Conservation (phyloP, 2,797 vertebrate species). For the Melopsittacus undulatus region DNA sequence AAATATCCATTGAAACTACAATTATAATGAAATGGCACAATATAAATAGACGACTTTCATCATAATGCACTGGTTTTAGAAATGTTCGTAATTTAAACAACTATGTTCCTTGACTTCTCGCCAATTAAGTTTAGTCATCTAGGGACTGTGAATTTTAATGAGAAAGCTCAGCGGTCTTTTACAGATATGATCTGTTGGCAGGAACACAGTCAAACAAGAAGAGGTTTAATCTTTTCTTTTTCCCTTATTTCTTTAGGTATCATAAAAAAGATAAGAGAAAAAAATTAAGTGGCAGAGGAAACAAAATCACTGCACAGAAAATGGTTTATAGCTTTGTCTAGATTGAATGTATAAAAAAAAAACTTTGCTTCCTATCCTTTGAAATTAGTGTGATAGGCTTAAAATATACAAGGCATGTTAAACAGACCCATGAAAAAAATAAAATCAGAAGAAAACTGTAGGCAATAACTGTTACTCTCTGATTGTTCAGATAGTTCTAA, state of each 20-base stretch:
- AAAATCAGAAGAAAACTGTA: neutral
- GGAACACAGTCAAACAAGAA: slow-evolving; percentile 50
- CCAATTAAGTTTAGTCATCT: slow-evolving; percentile 72
- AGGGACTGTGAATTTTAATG: slow-evolving; percentile 72
- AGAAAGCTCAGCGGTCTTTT: slow-evolving; percentile 68
- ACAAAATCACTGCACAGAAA: neutral
- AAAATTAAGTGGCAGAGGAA: slow-evolving; percentile 12
- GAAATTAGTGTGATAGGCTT: neutral
- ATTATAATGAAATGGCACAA: slow-evolving; percentile 49
- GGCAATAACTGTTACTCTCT: neutral
- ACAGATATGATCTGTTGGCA: slow-evolving; percentile 70
- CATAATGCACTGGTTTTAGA: slow-evolving; percentile 64
- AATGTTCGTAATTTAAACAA: slow-evolving; percentile 73
- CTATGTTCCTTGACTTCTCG: slow-evolving; percentile 69
- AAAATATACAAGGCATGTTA: neutral
- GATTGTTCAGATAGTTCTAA: slow-evolving; percentile 1
- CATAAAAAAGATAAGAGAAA: slow-evolving; percentile 37
- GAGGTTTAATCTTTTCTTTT: slow-evolving; percentile 59
- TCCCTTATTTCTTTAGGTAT: slow-evolving; percentile 53
- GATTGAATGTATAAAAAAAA: neutral
- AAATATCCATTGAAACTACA: slow-evolving; percentile 39
- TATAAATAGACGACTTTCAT: slow-evolving; percentile 67
- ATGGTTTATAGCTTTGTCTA: neutral
- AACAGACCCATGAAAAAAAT: slow-evolving; percentile 11
- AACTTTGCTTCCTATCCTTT: slow-evolving; percentile 1